These are phyloP conservation scores for Colinus virginianus DNA, from an alignment of 2,113 vertebrate genomes.

Conservation along the genomic window DNA sequence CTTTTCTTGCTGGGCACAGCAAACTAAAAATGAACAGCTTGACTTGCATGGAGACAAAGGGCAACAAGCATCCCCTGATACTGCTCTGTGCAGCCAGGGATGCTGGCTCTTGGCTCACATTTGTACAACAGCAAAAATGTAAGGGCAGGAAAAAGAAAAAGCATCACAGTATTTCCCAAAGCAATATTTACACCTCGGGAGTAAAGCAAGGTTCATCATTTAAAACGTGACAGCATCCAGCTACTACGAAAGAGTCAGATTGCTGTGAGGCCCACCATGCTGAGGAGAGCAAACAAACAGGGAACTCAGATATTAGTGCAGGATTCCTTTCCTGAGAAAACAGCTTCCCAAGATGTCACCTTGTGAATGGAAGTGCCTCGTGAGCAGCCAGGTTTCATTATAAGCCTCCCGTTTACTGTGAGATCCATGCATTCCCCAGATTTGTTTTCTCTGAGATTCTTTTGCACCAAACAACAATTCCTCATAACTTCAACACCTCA, in stretches of 20 bases:
- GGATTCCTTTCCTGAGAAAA: not conserved
- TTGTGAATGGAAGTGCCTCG: not conserved
- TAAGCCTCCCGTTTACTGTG: fast-evolving
- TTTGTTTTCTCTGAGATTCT: not conserved
- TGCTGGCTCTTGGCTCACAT: not conserved
- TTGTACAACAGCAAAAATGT: not conserved
- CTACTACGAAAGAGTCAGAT: not conserved
- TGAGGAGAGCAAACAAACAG: not conserved
- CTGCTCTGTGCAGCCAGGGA: not conserved
- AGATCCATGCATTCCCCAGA: not conserved
- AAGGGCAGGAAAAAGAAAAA: not conserved
- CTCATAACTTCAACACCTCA: fast-evolving
- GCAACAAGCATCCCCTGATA: not conserved
- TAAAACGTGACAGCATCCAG: not conserved
- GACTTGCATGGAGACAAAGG: not conserved
- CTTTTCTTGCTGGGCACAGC: not conserved
- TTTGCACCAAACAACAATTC: not conserved
- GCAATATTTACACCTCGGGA: not conserved
- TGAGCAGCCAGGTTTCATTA: not conserved
- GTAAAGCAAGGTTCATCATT: not conserved
- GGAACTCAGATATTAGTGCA: not conserved
- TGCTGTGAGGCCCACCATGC: not conserved
- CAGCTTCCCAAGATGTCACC: not conserved
- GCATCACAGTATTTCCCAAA: not conserved
- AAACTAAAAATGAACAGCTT: not conserved